Evolutionary conservation across 2,797 vertebrate genomes (phyloP), one percentile per base, ranked within the genome.

Genomic region (Mionectes olivaceus): DNA sequence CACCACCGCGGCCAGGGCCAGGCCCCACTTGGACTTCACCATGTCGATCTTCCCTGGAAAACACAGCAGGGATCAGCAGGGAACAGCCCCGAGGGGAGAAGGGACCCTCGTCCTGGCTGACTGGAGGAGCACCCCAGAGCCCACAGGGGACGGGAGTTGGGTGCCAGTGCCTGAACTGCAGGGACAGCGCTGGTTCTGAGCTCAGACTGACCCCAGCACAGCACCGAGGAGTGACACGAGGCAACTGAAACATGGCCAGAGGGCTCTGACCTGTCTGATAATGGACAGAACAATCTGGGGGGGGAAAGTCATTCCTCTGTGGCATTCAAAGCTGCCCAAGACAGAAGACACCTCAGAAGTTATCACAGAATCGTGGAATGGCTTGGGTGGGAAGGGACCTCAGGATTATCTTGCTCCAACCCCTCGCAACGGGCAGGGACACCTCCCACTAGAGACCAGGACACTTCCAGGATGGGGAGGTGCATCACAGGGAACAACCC

Each of bases 21-120:
- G 97, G 17, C 99, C 99, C 99, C 99, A 99, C 87, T 99, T 99
- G 1, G 99, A 99, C 95, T 99, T 99, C 98, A 99, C 99, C 99
- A 99, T 99, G 98, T 99, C 99, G 7, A 99, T 99, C 97, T 99
- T 99, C 73, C 99, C 99, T 99, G 97, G 10, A 78, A 89, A 33
- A 83, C 9, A 87, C 73, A 33, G 46, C 5, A 44, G 50, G 1
- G 0, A 6, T n/a, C 8, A 90, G 1, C 44, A 27, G 64, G 65
- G 15, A 9, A 7, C 63, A 37, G 27, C 50, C 35, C 23, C 12
- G 25, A 7, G 2, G 0, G 37, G 74, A 18, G 53, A 46, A 1
- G 21, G 19, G 39, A 37, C n/a, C 41, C 15, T 23, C 3, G 0
- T 5, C 23, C 78, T 63, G 17, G 7, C n/a, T 25, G 17, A 5